Base-by-base conservation (phyloP, 1,140 invertebrate genomes). In the Prorops nasuta region DNA sequence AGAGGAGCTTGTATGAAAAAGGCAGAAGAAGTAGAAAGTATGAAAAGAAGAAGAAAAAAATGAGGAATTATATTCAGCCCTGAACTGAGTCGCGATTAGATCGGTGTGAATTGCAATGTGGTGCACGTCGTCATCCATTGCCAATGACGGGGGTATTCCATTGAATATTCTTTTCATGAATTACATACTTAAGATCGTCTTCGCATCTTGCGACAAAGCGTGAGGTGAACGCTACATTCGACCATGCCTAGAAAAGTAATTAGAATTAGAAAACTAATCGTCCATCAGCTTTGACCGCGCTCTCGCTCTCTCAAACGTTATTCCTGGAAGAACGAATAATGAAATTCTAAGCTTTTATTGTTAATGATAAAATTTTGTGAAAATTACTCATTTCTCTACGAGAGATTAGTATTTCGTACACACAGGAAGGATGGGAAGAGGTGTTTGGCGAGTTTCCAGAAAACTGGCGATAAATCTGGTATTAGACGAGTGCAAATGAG, bases 111-210 rank as follows among this genome's bases (percentile, higher is more conserved):
- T 73, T 68, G 63, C 61, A 62, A 73, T 73, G 69, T 71, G 55
- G 63, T 59, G 57, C 69, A 68, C 71, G 71, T 72, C 63, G 56
- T 20, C 19, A 63, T 65, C 54, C 59, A 60, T 60, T 66, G 66
- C 49, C 57, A 63, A 59, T 65, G 58, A 46, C 47, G 57, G 58
- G 56, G 54, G 51, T 44, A 54, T 56, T 70, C 54, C 64, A 71
- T 72, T 67, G 63, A 67, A 69, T 68, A 71, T 73, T 69, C 67
- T 66, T 67, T 64, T 64, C 67, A 66, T 67, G 65, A 68, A 63
- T 67, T 64, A 60, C 66, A 64, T 66, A 62, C 51, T 51, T 50
- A 58, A 54, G 63, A 60, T 57, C 61, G 53, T 65, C 53, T 58
- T 66, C 60, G 60, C 50, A 52, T 42, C 42, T 43, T 38, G 49